Evolutionary conservation across 2,888 invertebrate genomes (phyloP).

Genomic region (Drosophila kambysellisi): DNA sequence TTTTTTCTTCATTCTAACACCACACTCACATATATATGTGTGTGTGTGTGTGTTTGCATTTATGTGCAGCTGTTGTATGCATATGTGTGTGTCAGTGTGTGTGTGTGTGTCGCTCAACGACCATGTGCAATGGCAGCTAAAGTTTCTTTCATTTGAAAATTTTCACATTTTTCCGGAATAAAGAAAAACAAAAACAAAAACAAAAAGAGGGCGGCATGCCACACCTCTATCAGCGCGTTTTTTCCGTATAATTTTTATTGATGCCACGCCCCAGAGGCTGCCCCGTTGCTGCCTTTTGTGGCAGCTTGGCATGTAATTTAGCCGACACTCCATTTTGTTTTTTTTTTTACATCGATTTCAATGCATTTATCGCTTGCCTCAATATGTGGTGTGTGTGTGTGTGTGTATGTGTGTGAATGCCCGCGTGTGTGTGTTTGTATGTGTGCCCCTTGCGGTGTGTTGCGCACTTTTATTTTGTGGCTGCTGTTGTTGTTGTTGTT

Average conservation of each 20-base stretch:
- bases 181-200: background rate
- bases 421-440: background rate
- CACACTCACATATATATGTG: background rate
- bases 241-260: conserved; percentile 33
- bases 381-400: background rate
- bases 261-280: conserved; percentile 16
- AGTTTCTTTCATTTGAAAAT: conserved; percentile 51
- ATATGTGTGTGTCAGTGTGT: conserved; percentile 7
- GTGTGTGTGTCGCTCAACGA: conserved; percentile 15
- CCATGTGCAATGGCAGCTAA: conserved; percentile 30
- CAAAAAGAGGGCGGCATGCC: conserved; percentile 7
- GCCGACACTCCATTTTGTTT: conserved; percentile 12
- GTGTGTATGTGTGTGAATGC: background rate
- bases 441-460: conserved; percentile 10
- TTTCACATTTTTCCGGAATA: conserved; percentile 19
- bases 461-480: conserved; percentile 9
- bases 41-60: conserved; percentile 31
- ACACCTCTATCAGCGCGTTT: conserved; percentile 13
- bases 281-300: background rate
- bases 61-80: conserved; percentile 57
- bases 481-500: background rate
- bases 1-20: conserved; percentile 47
- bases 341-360: conserved; percentile 51
- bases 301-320: conserved; percentile 30
- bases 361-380: conserved; percentile 46